These are phyloP conservation scores for Phortica magna DNA, from an alignment of 2,888 invertebrate species.

Conservation along the genomic window DNA sequence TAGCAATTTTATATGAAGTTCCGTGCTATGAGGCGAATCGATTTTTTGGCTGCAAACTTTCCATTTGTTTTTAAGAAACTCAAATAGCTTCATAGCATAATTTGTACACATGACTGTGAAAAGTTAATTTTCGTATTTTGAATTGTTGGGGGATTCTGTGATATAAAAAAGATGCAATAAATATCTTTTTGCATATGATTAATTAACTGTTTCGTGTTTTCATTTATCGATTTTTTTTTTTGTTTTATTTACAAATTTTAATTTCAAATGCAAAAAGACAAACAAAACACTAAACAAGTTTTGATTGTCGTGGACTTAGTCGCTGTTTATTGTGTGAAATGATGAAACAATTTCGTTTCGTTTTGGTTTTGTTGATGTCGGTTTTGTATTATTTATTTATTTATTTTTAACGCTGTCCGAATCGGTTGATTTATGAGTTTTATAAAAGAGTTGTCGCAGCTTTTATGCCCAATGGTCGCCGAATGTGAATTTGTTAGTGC, in stretches of 20 bases:
- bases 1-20: not conserved
- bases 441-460: slow-evolving; percentile 69
- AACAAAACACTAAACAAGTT: slow-evolving; percentile 59
- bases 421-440: slow-evolving; percentile 63
- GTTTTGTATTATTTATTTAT: slow-evolving; percentile 47
- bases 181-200: slow-evolving; percentile 63
- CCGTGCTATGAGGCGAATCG: not conserved
- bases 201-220: slow-evolving; percentile 63
- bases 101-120: too few relatives aligned
- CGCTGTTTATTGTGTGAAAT: slow-evolving; percentile 31
- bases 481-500: slow-evolving; percentile 57
- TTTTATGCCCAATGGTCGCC: slow-evolving; percentile 48
- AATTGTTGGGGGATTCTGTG: too few relatives aligned
- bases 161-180: not conserved
- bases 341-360: slow-evolving; percentile 21
- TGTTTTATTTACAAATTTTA: slow-evolving; percentile 55
- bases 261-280: slow-evolving; percentile 56
- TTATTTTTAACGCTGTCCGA: slow-evolving; percentile 5
- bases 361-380: slow-evolving; percentile 42
- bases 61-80: slow-evolving; percentile 7
- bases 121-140: too few relatives aligned
- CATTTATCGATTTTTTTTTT: slow-evolving; percentile 56
- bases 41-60: slow-evolving; percentile 40
- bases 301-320: slow-evolving; percentile 43
- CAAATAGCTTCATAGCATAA: too few relatives aligned